These are phyloP conservation scores for Labroides dimidiatus DNA, from an alignment of 2,797 vertebrate species.

Conservation along the genomic window DNA sequence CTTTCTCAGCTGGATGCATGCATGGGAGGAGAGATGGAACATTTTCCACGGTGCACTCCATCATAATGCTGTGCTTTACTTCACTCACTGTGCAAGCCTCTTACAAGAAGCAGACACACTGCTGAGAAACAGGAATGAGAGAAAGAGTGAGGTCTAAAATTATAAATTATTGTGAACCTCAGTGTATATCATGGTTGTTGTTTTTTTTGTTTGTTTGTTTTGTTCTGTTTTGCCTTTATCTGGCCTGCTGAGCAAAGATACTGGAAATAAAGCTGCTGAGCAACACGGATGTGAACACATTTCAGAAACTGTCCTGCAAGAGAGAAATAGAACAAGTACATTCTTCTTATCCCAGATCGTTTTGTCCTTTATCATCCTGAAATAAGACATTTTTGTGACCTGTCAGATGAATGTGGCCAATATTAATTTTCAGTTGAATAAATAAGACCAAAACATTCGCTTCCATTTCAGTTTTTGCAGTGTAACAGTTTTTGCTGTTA, in stretches of 20 bases:
- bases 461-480: too few relatives aligned
- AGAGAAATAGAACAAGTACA: too few relatives aligned
- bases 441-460: too few relatives aligned
- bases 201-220: too few relatives aligned
- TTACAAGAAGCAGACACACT: constrained; percentile 3
- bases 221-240: too few relatives aligned
- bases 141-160: background rate
- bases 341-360: too few relatives aligned
- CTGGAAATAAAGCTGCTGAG: background rate
- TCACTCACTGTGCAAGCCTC: background rate
- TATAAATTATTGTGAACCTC: background rate
- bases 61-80: constrained; percentile 22
- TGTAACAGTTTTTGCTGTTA: too few relatives aligned
- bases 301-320: background rate
- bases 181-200: constrained; percentile 40
- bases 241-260: constrained; percentile 21
- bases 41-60: constrained; percentile 23
- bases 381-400: too few relatives aligned
- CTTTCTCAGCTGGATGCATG: constrained; percentile 24
- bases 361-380: too few relatives aligned
- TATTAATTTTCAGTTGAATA: too few relatives aligned
- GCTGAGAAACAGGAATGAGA: background rate
- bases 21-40: constrained; percentile 28
- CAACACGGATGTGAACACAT: constrained; percentile 5
- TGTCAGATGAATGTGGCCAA: too few relatives aligned